Base-by-base conservation (phyloP, 2,888 invertebrate species). In the Thelaira solivaga region DNA sequence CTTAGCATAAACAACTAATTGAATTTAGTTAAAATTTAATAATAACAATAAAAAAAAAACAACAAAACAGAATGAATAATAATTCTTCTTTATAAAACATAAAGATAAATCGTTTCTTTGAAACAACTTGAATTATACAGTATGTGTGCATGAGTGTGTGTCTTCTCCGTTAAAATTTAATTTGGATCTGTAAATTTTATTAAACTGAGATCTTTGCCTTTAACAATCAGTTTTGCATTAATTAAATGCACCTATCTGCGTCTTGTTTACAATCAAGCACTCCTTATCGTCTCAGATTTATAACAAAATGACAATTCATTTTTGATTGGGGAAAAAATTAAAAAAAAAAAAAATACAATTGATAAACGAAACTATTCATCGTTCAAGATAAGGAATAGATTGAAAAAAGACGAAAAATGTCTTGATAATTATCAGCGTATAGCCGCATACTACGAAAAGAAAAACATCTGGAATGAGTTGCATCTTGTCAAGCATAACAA, bases 201-300 rank as follows among this genome's bases (percentile, higher is more conserved):
- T 34, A 1, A 4, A 34, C n/a, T n/a, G n/a, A 34, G 18, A 65
- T 85, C 83, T 85, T 86, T 86, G 86, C 86, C 86, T 86, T 84
- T 82, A 86, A 83, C 86, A 86, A 85, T 82, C 65, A 76, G 79
- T 85, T 85, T 82, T 82, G 65, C 79, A 82, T 86, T 85, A 83
- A 81, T 82, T 11, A 45, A 16, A 59, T 53, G 36, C 34, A 53
- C 53, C 57, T 53, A 53, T 55, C 51, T n/a, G 29, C 11, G 39
- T 36, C 24, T 24, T 47, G 11, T 16, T 47, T 29, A 57, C 31
- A n/a, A 4, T 34, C 13, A 22, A 26, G 1, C 31, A 10, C 5
- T 10, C 11, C 11, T 29, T 20, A 51, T 51, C 31, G 6, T 2
- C 31, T 51, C 10, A 31, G 11, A 11, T 51, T 51, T 31, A 29